Percentiles rank a stretch among this genome's conserved stretches.
These are phyloP conservation scores for Ascaphus truei DNA, from an alignment of 2,113 vertebrate genomes.

Conservation along the genomic window DNA sequence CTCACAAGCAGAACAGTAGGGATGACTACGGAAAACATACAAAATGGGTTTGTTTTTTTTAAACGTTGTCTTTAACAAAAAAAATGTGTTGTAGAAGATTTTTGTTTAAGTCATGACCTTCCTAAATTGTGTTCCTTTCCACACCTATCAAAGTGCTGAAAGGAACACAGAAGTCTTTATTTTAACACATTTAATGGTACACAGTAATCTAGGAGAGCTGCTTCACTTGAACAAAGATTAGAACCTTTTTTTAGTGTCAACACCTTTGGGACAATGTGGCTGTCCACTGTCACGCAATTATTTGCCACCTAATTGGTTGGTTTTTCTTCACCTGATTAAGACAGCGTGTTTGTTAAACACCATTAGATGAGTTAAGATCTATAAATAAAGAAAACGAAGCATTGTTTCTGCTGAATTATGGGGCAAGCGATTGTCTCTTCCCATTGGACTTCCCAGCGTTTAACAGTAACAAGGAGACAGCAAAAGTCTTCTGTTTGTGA, in stretches of 20 bases:
- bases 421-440: conserved; percentile 43
- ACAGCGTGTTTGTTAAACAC: conserved; percentile 60
- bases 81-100: too few species aligned
- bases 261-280: conserved; percentile 36
- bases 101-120: too few species aligned
- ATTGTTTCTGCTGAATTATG: conserved; percentile 50
- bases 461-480: background rate
- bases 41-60: too few species aligned
- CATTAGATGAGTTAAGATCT: conserved; percentile 61
- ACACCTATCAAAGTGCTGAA: too few species aligned
- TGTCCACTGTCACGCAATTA: conserved; percentile 27
- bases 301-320: conserved; percentile 50
- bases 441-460: conserved; percentile 41
- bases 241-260: conserved; percentile 24
- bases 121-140: too few species aligned
- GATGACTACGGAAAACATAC: too few species aligned
- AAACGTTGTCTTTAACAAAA: too few species aligned
- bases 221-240: background rate
- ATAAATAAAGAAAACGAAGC: conserved; percentile 50
- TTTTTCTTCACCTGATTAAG: conserved; percentile 55
- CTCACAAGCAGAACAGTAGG: too few species aligned
- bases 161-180: too few species aligned
- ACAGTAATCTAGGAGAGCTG: too few species aligned
- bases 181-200: too few species aligned
- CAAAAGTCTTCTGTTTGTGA: conserved; percentile 32